These are phyloP conservation scores for Dendrocincla tyrannina DNA, from an alignment of 2,797 vertebrate genomes.

Conservation along the genomic window DNA sequence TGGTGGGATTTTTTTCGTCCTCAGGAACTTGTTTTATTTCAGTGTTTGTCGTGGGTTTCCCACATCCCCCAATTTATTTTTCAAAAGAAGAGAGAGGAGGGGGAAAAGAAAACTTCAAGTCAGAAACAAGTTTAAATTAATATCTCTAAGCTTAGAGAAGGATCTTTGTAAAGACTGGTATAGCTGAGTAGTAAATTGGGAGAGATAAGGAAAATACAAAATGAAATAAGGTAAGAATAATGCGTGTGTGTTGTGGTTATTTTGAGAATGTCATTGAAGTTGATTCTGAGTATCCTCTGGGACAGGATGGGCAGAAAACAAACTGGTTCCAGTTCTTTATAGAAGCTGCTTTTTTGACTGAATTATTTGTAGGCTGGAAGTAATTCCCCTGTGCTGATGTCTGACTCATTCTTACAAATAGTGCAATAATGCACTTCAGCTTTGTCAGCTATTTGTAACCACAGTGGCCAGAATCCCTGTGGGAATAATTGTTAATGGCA, in stretches of 20 bases:
- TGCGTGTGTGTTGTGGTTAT: not conserved
- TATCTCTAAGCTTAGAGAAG: not conserved
- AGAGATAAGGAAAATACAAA: not conserved
- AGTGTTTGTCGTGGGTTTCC: not conserved
- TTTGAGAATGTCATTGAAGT: not conserved
- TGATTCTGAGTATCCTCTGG: not conserved
- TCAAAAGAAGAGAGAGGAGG: not conserved
- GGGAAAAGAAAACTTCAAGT: not conserved
- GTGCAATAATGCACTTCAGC: not conserved
- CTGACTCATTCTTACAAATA: not conserved
- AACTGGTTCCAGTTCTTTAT: not conserved
- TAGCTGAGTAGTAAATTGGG: not conserved
- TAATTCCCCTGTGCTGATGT: not conserved
- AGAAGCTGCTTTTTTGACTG: not conserved
- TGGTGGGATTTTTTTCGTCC: not conserved
- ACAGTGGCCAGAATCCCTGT: not conserved
- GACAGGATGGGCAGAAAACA: not conserved
- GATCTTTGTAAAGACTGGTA: not conserved
- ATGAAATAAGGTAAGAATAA: not conserved
- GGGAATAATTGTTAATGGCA: not conserved
- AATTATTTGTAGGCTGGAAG: not conserved
- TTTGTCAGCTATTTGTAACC: slow-evolving; percentile 22
- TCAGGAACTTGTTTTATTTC: not conserved
- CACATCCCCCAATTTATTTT: not conserved
- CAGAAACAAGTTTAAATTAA: not conserved